phyloP scores from a whole-genome alignment of 2,113 vertebrate genomes.

The Ailurus styani region DNA sequence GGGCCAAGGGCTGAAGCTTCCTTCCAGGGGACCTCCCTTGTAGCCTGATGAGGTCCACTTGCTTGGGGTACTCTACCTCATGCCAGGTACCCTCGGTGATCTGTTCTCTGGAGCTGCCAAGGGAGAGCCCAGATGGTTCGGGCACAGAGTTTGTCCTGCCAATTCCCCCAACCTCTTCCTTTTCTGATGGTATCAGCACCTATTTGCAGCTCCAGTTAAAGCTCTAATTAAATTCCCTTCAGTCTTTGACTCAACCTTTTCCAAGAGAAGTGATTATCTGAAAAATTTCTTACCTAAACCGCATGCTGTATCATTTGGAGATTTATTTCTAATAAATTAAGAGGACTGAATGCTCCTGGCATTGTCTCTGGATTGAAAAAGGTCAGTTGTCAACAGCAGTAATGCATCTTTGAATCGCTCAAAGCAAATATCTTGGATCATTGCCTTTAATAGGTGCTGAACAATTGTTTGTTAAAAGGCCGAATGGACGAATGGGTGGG shows the following conservation, averaged over 20 bases:
- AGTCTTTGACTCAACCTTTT: neutral
- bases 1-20: neutral
- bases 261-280: neutral
- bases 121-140: neutral
- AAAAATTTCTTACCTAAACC: neutral
- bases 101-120: neutral
- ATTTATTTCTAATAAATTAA: neutral
- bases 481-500: neutral
- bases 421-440: neutral
- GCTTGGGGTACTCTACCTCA: neutral
- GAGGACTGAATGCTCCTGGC: neutral
- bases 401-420: neutral
- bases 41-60: neutral
- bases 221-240: neutral
- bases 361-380: neutral
- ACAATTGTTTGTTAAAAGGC: neutral
- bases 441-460: neutral
- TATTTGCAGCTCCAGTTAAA: neutral
- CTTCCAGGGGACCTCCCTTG: neutral
- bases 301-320: neutral
- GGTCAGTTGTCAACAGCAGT: neutral
- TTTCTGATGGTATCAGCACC: neutral
- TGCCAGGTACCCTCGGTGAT: neutral
- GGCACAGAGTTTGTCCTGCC: neutral
- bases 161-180: neutral